Evolutionary conservation across 2,888 invertebrate genomes (phyloP), one percentile per base, ranked within the genome.

Genomic region (Aporophyla nigra): DNA sequence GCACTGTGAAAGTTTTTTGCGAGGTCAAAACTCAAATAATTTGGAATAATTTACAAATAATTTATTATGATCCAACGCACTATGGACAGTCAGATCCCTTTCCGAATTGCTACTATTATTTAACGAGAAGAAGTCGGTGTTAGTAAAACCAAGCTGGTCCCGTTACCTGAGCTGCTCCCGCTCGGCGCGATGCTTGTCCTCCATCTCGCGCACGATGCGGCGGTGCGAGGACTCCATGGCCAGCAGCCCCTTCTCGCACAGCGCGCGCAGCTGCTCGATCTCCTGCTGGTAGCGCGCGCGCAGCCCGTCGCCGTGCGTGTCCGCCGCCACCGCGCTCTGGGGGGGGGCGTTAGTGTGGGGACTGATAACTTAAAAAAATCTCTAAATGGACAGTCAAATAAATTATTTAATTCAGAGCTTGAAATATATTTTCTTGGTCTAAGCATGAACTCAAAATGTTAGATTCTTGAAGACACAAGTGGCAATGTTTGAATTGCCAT

Each of bases 201-300:
- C 98, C 96, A 99, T 97, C 92, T 99, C 99, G 70, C 98, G 97
- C 88, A 99, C 98, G 84, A 98, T 98, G 82, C 98, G 97, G 61
- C 98, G 97, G 93, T 99, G 99, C 90, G 98, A 98, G 92, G 98
- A 98, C 95, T 99, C 99, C 98, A 99, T 98, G 56, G 99, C 98
- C 87, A 98, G 97, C 86, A 99, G 97, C 62, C 99, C 99, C 93
- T 99, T 99, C 95, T 99, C 99, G 93, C 99, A 99, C 75, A 99
- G 97, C 84, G 98, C 98, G 96, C 98, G 97, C 80, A 99, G 96
- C 93, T 99, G 98, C 93, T 99, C 98, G 89, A 99, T 98, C 96
- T 99, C 99, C 63, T 98, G 97, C 94, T 98, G 98, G 94, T 98
- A 98, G 78, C 98, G 97, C 90, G 97, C 97, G 72, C 98, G 97